Percentiles rank a stretch among this genome's conserved stretches.
These are phyloP conservation scores for Trichacis sp. DNA, from an alignment of 2,888 invertebrate genomes.

Conservation along the genomic window DNA sequence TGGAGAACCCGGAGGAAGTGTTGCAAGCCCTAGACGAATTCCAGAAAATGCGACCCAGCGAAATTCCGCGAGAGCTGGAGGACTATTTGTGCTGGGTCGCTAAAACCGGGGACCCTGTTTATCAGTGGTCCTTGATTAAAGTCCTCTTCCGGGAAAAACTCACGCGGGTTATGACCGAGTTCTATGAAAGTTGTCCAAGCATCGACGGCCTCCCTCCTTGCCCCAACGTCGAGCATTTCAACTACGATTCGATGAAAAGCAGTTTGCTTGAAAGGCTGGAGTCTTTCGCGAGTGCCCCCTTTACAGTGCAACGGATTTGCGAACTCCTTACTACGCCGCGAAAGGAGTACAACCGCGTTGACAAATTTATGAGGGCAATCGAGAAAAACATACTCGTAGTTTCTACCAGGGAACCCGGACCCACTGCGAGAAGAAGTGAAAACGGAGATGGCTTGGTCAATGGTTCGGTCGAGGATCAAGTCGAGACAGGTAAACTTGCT, in stretches of 20 bases:
- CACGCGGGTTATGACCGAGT: constrained; percentile 87
- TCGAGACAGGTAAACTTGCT: constrained; percentile 44
- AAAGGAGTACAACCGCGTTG: constrained; percentile 94
- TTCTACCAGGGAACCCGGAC: constrained; percentile 71
- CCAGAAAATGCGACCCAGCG: constrained; percentile 78
- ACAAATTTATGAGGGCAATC: constrained; percentile 96
- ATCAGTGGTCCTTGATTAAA: constrained; percentile 91
- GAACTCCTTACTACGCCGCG: constrained; percentile 91
- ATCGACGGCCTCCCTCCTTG: constrained; percentile 84
- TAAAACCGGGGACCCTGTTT: constrained; percentile 93
- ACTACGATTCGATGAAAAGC: constrained; percentile 89
- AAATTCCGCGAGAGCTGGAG: constrained; percentile 89
- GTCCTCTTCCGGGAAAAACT: constrained; percentile 90
- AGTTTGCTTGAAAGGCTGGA: constrained; percentile 85
- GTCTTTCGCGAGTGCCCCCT: constrained; percentile 90
- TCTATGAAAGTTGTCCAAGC: constrained; percentile 82
- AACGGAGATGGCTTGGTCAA: constrained; percentile 67
- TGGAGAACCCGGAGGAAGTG: constrained; percentile 90
- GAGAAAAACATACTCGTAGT: constrained; percentile 95
- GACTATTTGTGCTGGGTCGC: constrained; percentile 92
- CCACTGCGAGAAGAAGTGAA: constrained; percentile 60
- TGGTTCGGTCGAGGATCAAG: constrained; percentile 62
- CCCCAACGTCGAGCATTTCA: constrained; percentile 92
- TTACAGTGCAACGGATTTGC: constrained; percentile 95
- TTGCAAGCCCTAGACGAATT: constrained; percentile 87